Evolutionary conservation across 2,888 invertebrate species (phyloP).

Genomic region (Melanotus villosus): DNA sequence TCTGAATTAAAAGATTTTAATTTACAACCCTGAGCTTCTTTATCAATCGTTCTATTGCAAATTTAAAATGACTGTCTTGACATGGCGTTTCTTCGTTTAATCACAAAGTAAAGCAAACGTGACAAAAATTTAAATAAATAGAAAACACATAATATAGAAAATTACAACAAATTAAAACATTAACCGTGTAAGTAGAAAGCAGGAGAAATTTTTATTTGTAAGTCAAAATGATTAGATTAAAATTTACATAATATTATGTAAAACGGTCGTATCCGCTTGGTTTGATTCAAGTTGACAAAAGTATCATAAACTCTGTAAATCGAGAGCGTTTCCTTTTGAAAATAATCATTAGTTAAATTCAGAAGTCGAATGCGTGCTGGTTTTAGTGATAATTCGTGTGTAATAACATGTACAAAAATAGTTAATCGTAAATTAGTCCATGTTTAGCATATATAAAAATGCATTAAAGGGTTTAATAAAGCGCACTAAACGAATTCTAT

Average conservation of each 20-base stretch:
- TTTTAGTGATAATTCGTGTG: too few species aligned
- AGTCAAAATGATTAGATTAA: constrained; percentile 15
- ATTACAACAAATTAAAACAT: neutral
- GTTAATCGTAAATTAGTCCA: neutral
- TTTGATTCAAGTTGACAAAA: constrained; percentile 1
- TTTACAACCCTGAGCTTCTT: too few species aligned
- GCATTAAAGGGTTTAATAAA: constrained; percentile 16
- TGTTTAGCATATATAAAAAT: constrained; percentile 1
- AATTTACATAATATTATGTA: constrained; percentile 25
- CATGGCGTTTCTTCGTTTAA: too few species aligned
- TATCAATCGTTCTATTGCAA: too few species aligned
- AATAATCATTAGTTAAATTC: too few species aligned
- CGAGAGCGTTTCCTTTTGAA: neutral
- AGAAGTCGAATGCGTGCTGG: too few species aligned
- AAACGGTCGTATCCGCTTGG: constrained; percentile 11
- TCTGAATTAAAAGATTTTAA: too few species aligned
- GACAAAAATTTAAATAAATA: too few species aligned
- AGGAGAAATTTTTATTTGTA: constrained; percentile 13
- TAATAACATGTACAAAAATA: neutral
- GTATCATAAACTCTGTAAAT: neutral
- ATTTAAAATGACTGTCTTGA: too few species aligned
- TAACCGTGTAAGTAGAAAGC: neutral
- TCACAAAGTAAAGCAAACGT: too few species aligned
- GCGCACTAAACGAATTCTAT: constrained; percentile 50
- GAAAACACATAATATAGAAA: neutral